Percentiles rank a stretch among this genome's conserved stretches.
phyloP scores from a whole-genome alignment of 1,140 invertebrate species.

The Tribolium madens region DNA sequence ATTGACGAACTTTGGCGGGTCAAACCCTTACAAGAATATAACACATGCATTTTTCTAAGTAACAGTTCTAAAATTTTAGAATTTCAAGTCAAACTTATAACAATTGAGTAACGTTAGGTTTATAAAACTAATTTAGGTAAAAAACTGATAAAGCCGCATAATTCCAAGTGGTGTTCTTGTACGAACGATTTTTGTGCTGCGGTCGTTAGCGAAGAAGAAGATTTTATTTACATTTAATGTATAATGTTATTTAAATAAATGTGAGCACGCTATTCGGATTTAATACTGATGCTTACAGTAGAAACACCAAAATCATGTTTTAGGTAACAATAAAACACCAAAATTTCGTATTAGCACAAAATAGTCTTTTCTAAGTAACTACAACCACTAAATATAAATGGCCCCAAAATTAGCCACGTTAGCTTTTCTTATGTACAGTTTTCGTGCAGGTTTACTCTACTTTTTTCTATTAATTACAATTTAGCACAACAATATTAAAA shows the following conservation, averaged over 20 bases:
- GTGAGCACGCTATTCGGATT: neutral
- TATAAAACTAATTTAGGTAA: neutral
- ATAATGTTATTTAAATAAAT: neutral
- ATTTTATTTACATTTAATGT: slow-evolving; percentile 14
- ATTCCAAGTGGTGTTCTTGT: neutral
- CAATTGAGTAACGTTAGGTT: neutral
- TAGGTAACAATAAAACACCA: slow-evolving; percentile 22
- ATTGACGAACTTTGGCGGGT: slow-evolving; percentile 38
- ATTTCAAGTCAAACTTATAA: slow-evolving; percentile 12
- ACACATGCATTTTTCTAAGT: slow-evolving; percentile 22
- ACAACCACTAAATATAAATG: slow-evolving; percentile 32
- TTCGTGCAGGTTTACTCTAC: slow-evolving; percentile 6
- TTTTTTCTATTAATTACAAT: slow-evolving; percentile 7
- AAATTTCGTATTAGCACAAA: slow-evolving; percentile 30
- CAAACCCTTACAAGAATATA: slow-evolving; percentile 11
- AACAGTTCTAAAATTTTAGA: slow-evolving; percentile 17
- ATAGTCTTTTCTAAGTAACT: slow-evolving; percentile 5
- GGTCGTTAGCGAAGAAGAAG: slow-evolving; percentile 4
- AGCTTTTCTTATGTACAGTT: slow-evolving; percentile 27
- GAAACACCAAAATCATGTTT: slow-evolving; percentile 19
- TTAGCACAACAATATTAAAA: slow-evolving; percentile 31
- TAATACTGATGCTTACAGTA: slow-evolving; percentile 22
- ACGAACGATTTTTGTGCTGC: neutral
- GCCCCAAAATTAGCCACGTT: slow-evolving; percentile 33
- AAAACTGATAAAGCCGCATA: neutral